Evolutionary conservation across 2,113 vertebrate species (phyloP).

Genomic region (Phycodurus eques): DNA sequence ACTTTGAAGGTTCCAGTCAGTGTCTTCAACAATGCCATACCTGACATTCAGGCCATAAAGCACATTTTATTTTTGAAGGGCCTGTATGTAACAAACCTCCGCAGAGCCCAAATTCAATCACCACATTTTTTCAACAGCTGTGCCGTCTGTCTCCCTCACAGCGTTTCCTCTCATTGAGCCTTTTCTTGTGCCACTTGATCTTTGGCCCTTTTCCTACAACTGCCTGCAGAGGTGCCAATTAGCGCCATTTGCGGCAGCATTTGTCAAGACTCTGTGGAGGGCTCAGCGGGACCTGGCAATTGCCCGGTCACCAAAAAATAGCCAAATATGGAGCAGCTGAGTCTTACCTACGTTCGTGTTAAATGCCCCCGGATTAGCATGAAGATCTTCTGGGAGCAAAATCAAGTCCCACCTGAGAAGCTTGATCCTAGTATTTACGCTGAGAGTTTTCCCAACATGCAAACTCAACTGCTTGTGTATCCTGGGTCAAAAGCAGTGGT

Average conservation of each 20-base stretch:
- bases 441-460: no score
- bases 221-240: conserved; percentile 82
- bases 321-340: conserved; percentile 55
- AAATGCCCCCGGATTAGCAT: conserved; percentile 66
- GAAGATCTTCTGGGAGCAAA: conserved; percentile 24
- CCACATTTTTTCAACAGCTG: conserved; percentile 48
- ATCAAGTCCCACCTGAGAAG: conserved; percentile 29
- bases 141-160: conserved; percentile 47
- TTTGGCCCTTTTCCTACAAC: conserved; percentile 64
- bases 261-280: conserved; percentile 66
- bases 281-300: conserved; percentile 37
- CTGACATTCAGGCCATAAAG: background rate
- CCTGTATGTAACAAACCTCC: background rate
- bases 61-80: background rate
- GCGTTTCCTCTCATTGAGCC: conserved; percentile 43
- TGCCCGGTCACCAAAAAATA: conserved; percentile 36
- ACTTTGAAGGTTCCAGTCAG: no score
- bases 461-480: no score
- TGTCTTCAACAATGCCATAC: no score
- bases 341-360: conserved; percentile 69
- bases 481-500: no score
- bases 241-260: conserved; percentile 74
- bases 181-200: conserved; percentile 63
- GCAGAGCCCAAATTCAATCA: conserved; percentile 32
- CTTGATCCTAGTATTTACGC: no score